Evolutionary conservation across 2,113 vertebrate species (phyloP), one percentile per base, ranked within the genome.

Genomic region (Seriola dumerili): DNA sequence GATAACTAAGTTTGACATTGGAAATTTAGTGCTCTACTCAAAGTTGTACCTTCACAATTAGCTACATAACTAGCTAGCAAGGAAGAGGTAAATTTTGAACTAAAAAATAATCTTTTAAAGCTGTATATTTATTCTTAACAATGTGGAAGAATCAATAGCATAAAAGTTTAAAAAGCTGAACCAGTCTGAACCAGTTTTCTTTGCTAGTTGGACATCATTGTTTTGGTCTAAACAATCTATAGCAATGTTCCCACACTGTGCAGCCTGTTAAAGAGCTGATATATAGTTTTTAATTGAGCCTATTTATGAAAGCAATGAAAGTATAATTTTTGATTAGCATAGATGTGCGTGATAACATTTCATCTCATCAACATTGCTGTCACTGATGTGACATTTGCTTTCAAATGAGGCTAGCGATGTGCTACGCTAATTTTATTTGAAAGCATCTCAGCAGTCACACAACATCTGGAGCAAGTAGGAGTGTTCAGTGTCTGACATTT

Each of bases 391-490:
- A 63, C 76, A 71, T 71, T 52, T 52, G 52, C 29, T 32, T 73
- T 66, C 40, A 40, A 73, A 67, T 81, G 16, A 42, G 52, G 8
- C 42, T 17, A 16, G 62, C n/a, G 70, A 67, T 42, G 29, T 50
- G 70, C 14, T 59, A n/a, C 3, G 12, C 42, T 67, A 50, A 73
- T 73, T 59, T 61, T 9, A 73, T 80, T 48, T 58, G 69, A 65
- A 25, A 36, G 59, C 48, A 34, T 42, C 46, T 42, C 67, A 58
- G 38, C 61, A 34, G 68, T 80, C 70, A 67, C 52, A n/a, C 29
- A 11, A 29, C 78, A 80, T 80, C 78, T 65, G 68, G 68, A 65
- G 46, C 46, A 34, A 32, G 46, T 23, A 16, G 62, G 52, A 46
- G 32, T 50, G 57, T 4, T 42, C 42, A 23, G 10, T 25, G 54